Conservation (phyloP, 2,113 vertebrate genomes). For the Hypanus sabinus region DNA sequence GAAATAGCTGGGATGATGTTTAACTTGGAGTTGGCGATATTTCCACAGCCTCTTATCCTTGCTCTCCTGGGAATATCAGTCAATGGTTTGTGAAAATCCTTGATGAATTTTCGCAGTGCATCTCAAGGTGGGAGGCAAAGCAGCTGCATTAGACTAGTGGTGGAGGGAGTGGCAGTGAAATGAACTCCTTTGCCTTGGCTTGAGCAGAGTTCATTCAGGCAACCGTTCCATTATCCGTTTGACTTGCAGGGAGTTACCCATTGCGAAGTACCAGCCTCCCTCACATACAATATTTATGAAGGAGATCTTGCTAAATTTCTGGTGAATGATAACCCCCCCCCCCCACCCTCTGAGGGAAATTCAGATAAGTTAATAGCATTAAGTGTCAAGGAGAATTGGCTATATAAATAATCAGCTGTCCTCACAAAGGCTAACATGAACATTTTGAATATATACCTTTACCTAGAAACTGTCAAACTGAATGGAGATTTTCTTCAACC, state of each 20-base stretch:
- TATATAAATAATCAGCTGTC: background rate
- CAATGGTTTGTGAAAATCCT: background rate
- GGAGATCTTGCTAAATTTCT: background rate
- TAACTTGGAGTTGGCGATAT: background rate
- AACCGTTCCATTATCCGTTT: background rate
- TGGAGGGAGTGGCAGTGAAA: background rate
- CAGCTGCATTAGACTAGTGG: background rate
- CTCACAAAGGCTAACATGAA: too few species aligned
- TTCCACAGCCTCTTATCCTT: background rate
- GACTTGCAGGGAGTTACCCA: background rate
- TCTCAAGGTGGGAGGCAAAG: background rate
- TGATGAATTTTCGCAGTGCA: background rate
- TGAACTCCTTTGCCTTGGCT: background rate
- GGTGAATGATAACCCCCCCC: background rate
- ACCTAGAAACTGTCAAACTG: too few species aligned
- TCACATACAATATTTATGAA: background rate
- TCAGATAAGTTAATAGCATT: background rate
- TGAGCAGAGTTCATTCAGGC: background rate
- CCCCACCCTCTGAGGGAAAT: background rate
- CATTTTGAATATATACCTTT: too few species aligned
- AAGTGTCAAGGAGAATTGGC: background rate
- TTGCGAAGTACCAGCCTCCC: background rate
- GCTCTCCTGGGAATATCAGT: background rate
- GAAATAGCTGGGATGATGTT: background rate
- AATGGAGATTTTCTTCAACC: too few species aligned